Evolutionary conservation across 2,888 invertebrate genomes (phyloP).

Genomic region (Flabesymbios commensalis): DNA sequence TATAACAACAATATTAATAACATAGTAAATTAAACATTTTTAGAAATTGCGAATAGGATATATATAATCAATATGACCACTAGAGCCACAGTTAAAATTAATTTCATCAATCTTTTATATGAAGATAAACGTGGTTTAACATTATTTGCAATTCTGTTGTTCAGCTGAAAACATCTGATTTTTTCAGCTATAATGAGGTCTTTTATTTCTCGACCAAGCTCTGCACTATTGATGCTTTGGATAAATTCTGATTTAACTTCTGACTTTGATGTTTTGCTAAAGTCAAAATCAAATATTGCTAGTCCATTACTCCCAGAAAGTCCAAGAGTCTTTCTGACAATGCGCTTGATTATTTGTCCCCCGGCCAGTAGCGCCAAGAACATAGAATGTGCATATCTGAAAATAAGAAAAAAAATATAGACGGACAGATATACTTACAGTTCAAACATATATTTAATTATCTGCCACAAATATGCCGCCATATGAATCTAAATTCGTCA

Average conservation of each 20-base stretch:
- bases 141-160: constrained; percentile 30
- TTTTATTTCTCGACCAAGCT: constrained; percentile 15
- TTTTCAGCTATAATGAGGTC: constrained; percentile 35
- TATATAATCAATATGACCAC: too few relatives aligned
- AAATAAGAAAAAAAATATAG: too few relatives aligned
- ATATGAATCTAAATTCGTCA: too few relatives aligned
- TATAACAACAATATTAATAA: too few relatives aligned
- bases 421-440: too few relatives aligned
- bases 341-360: constrained; percentile 35
- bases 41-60: too few relatives aligned
- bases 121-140: too few relatives aligned
- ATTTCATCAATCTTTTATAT: too few relatives aligned
- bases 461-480: too few relatives aligned
- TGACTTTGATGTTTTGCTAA: background rate
- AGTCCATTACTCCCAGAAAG: constrained; percentile 25
- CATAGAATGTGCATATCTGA: constrained; percentile 39
- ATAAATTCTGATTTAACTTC: constrained; percentile 18
- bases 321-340: constrained; percentile 32
- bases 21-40: too few relatives aligned
- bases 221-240: constrained; percentile 23
- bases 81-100: too few relatives aligned
- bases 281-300: constrained; percentile 29
- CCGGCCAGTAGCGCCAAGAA: constrained; percentile 42
- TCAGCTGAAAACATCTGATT: constrained; percentile 27
- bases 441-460: too few relatives aligned